Evolutionary conservation across 2,888 invertebrate genomes (phyloP), one percentile per base, ranked within the genome.

Genomic region (Erannis defoliaria): DNA sequence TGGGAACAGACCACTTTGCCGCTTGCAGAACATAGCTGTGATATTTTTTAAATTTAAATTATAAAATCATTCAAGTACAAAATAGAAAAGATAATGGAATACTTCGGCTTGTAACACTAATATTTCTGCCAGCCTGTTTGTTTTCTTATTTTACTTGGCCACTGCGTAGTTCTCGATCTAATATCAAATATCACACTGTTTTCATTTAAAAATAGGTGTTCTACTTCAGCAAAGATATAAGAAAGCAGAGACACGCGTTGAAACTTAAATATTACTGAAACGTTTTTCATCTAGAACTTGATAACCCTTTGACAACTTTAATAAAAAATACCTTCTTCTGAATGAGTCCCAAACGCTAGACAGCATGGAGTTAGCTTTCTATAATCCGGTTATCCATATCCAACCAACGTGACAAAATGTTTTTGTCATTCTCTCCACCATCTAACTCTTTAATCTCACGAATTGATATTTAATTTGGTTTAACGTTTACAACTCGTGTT

Each of bases 341-440:
- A 37, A 37, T 48, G 31, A 29, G 19, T 19, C 68, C 66, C 67
- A 70, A 73, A 74, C 74, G 73, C 71, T 68, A 29, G 71, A 65
- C 63, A 60, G 73, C 73, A 72, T 67, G 67, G 70, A 76, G 76
- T 78, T 78, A 66, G 72, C 72, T 74, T 74, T 68, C 70, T 73
- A 78, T 85, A 86, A 86, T 86, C 81, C 78, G 79, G 83, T 86
- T 86, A 84, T 6, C 43, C 29, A 14, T 86, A 84, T n/a, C 37
- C 19, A 14, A 42, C 18, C 16, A 43, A 49, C 75, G 75, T 74
- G 78, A 80, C 80, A 81, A 83, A 86, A 84, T 82, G 79, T 77
- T 66, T 74, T 73, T 70, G 76, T 74, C 80, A 71, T 69, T 72
- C 64, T 60, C 42, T 62, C 43, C 57, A 50, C 66, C 59, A 64